These are phyloP conservation scores for Erebia ligea DNA, from an alignment of 2,888 invertebrate species.

Conservation along the genomic window DNA sequence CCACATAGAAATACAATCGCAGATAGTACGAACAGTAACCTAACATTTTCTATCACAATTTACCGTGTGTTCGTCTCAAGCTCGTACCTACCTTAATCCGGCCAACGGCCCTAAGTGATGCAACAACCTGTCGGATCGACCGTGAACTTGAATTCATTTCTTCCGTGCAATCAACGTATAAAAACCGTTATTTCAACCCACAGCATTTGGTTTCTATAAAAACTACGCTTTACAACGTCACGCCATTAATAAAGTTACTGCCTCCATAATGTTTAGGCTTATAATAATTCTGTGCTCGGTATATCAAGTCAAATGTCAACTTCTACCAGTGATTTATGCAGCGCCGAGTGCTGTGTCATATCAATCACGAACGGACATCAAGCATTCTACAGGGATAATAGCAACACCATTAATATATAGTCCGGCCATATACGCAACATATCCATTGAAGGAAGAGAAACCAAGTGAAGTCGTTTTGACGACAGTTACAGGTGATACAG, in stretches of 20 bases:
- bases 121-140: conserved; percentile 61
- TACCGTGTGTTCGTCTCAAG: neutral
- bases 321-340: conserved; percentile 64
- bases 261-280: conserved; percentile 61
- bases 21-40: neutral
- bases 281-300: conserved; percentile 53
- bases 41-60: neutral
- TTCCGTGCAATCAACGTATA: conserved; percentile 53
- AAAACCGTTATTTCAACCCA: conserved; percentile 63
- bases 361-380: conserved; percentile 81
- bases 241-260: conserved; percentile 45
- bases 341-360: conserved; percentile 82
- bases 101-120: conserved; percentile 69
- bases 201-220: conserved; percentile 55
- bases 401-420: conserved; percentile 61
- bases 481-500: conserved; percentile 55
- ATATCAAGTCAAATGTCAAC: conserved; percentile 54
- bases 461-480: conserved; percentile 49
- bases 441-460: conserved; percentile 46
- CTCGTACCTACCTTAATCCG: conserved; percentile 51
- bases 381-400: conserved; percentile 57
- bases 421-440: conserved; percentile 51
- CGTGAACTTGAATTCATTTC: conserved; percentile 74
- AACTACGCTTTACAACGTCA: conserved; percentile 54
- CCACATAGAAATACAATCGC: neutral